A percentile compares a stretch with the other conserved stretches of the same genome.
Evolutionary conservation across 1,140 invertebrate species (phyloP).

Genomic region (Doryteuthis pealeii): DNA sequence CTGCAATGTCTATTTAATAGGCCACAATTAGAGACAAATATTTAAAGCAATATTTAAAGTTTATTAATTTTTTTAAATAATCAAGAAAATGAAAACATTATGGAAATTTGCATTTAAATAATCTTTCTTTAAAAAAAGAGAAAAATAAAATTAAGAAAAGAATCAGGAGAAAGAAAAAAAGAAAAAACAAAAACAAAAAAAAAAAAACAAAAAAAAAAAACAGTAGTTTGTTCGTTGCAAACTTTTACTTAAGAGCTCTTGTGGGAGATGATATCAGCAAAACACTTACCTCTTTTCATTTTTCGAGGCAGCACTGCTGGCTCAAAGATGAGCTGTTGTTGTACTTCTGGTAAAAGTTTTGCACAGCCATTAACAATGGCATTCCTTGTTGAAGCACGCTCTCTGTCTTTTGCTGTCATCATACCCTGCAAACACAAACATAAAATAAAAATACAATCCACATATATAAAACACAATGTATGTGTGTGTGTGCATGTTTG

Average conservation of each 20-base stretch:
- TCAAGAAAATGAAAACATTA: conserved; percentile 18
- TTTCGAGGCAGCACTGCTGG: conserved; percentile 25
- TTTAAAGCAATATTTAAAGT: neutral
- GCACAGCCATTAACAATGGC: conserved; percentile 57
- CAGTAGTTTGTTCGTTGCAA: neutral
- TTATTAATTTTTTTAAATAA: neutral
- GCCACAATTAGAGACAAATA: neutral
- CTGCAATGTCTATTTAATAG: conserved; percentile 25
- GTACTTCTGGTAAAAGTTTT: conserved; percentile 47
- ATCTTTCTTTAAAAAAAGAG: too few species aligned
- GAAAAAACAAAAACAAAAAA: too few species aligned
- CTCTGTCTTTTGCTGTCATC: conserved; percentile 27
- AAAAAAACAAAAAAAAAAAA: too few species aligned
- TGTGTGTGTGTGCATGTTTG: too few species aligned
- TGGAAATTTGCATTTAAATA: too few species aligned
- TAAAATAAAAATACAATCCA: conserved; percentile 30
- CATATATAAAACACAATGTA: too few species aligned
- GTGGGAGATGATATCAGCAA: conserved; percentile 16
- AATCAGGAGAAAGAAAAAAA: too few species aligned
- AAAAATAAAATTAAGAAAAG: too few species aligned
- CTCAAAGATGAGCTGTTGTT: conserved; percentile 43
- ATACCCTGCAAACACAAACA: conserved; percentile 25
- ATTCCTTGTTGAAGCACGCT: conserved; percentile 53
- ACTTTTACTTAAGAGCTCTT: conserved; percentile 24
- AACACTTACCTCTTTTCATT: conserved; percentile 32